A percentile compares a stretch with the other conserved stretches of the same genome.
phyloP scores from a whole-genome alignment of 2,113 vertebrate genomes.

The Nycticebus coucang region DNA sequence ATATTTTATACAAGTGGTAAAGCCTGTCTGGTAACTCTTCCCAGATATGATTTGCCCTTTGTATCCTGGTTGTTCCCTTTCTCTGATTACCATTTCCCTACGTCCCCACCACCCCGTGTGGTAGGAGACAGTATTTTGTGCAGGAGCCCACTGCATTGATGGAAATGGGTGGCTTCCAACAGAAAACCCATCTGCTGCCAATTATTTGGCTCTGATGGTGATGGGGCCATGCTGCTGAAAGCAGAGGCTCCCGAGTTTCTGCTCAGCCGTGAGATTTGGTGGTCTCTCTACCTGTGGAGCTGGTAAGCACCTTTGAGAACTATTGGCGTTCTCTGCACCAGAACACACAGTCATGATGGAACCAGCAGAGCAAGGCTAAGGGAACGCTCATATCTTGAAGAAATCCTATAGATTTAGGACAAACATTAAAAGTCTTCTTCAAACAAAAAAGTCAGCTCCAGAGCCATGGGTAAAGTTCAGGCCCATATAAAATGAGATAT shows the following conservation, averaged over 20 bases:
- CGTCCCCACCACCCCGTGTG: constrained; percentile 26
- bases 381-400: background rate
- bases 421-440: background rate
- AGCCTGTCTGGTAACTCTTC: constrained; percentile 61
- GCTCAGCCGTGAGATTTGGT: background rate
- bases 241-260: background rate
- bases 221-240: background rate
- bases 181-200: constrained; percentile 77
- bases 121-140: constrained; percentile 69
- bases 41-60: constrained; percentile 51
- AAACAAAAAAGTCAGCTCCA: background rate
- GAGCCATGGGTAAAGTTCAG: background rate
- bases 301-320: background rate
- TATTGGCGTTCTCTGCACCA: background rate
- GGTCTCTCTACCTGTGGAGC: background rate
- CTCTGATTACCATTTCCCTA: constrained; percentile 29
- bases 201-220: background rate
- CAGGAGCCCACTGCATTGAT: constrained; percentile 78
- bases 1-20: constrained; percentile 79
- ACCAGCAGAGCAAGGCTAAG: background rate
- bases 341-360: background rate
- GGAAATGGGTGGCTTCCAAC: constrained; percentile 82
- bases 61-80: constrained; percentile 57
- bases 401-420: background rate
- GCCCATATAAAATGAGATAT: constrained; percentile 10